Base-by-base conservation (phyloP, 2,888 invertebrate species). In the Drosophila basisetae region DNA sequence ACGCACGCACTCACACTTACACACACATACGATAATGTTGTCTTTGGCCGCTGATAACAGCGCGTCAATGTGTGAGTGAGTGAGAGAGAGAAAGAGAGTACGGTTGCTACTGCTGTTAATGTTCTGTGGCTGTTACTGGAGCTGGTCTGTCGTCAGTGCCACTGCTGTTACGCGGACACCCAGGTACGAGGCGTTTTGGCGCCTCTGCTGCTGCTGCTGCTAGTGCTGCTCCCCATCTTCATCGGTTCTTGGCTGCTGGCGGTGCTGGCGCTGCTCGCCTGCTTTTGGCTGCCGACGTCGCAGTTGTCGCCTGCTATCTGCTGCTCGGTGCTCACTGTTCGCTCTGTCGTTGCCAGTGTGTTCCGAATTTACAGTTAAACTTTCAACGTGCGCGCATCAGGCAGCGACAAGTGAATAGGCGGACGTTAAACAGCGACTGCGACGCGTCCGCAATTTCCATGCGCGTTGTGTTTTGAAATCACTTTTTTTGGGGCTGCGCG, bases 321-420 rank as follows among this genome's bases (percentile, higher is more conserved):
- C 80, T 78, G 66, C 50, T 74, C 47, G 64, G 58, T 18, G 37
- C 37, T 55, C 47, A 60, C 63, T 43, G 52, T 25, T 72, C 70
- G 64, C 22, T 73, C 80, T 69, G 62, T 68, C 67, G 75, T 73
- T 84, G 64, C 61, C 65, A 61, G 37, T 68, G 49, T 49, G 53
- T 78, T 68, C 66, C 78, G 85, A 90, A 80, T 73, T 90, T 85
- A 76, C 85, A 90, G 90, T 85, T 88, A 76, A 85, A 83, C 73
- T 81, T 86, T 84, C 79, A 86, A 84, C 86, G 84, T 84, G 78
- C 83, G 83, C 82, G 83, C 84, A 83, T 83, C 78, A 83, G 66
- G 73, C 82, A 83, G 73, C 82, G 87, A 82, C 78, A 78, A 81
- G 78, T 79, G 85, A 72, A 78, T 77, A 78, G 78, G 83, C 89